Evolutionary conservation across 2,888 invertebrate genomes (phyloP).

Genomic region (Shargacucullia verbasci): DNA sequence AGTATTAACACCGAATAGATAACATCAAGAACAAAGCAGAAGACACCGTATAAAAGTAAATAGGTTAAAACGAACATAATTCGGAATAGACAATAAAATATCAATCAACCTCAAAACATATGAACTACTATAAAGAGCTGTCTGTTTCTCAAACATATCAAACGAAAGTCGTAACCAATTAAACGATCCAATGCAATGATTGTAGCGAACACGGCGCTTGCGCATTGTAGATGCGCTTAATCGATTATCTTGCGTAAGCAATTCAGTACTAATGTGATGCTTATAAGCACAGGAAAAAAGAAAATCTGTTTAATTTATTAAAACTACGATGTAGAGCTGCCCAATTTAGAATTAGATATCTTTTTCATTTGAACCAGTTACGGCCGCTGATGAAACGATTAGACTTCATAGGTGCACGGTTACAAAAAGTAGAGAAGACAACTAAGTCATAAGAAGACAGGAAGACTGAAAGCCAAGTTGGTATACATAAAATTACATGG

Average conservation of each 20-base stretch:
- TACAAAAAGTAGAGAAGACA: no score
- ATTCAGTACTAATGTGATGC: slow-evolving; percentile 9
- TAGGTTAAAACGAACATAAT: slow-evolving; percentile 48
- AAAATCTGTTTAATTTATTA: no score
- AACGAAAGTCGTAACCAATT: slow-evolving; percentile 58
- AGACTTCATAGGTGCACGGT: no score
- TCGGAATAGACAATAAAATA: slow-evolving; percentile 53
- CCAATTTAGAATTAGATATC: no score
- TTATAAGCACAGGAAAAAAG: no score
- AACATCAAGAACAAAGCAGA: slow-evolving; percentile 38
- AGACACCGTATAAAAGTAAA: slow-evolving; percentile 39
- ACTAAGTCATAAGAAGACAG: no score
- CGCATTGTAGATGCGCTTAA: slow-evolving; percentile 19
- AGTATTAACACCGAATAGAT: slow-evolving; percentile 14
- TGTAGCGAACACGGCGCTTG: slow-evolving; percentile 39
- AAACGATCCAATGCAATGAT: slow-evolving; percentile 46
- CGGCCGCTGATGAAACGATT: no score
- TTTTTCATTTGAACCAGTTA: no score
- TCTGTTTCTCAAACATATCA: slow-evolving; percentile 58
- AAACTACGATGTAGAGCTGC: no score
- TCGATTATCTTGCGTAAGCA: slow-evolving; percentile 19
- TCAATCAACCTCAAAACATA: slow-evolving; percentile 60
- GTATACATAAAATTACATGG: no score
- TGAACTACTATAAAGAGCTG: slow-evolving; percentile 54
- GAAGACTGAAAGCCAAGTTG: no score